Conservation (phyloP, 2,888 invertebrate genomes). For the Venusia cambrica region DNA sequence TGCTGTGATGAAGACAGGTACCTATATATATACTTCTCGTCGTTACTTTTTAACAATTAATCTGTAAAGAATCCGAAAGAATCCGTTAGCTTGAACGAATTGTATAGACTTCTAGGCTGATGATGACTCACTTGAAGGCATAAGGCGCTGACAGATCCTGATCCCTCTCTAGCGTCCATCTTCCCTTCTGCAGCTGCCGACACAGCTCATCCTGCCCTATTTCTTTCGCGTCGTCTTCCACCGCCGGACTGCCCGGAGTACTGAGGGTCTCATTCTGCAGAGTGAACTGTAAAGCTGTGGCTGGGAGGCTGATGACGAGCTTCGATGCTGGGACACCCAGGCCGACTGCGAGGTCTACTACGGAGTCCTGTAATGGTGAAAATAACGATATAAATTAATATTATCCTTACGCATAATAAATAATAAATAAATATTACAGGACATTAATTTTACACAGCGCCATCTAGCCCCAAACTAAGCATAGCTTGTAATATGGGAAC, state of each 20-base stretch:
- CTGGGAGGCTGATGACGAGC: conserved; percentile 86
- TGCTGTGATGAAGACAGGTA: too few relatives aligned
- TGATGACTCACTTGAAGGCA: conserved; percentile 81
- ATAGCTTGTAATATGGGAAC: too few relatives aligned
- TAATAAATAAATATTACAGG: too few relatives aligned
- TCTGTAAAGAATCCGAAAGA: too few relatives aligned
- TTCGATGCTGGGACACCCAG: conserved; percentile 86
- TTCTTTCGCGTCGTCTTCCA: conserved; percentile 76
- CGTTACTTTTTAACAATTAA: too few relatives aligned
- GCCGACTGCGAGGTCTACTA: conserved; percentile 86
- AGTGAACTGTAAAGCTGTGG: conserved; percentile 84
- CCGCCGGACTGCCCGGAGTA: conserved; percentile 85
- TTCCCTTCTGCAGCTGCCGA: conserved; percentile 76
- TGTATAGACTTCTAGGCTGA: too few relatives aligned
- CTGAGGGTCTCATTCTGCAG: conserved; percentile 83
- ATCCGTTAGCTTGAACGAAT: too few relatives aligned
- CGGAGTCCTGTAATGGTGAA: conserved; percentile 82
- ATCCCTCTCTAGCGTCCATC: conserved; percentile 88
- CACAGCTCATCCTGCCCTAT: conserved; percentile 83
- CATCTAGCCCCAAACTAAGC: too few relatives aligned
- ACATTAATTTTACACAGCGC: too few relatives aligned
- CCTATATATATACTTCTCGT: too few relatives aligned
- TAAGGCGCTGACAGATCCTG: conserved; percentile 90
- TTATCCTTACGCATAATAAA: too few relatives aligned
- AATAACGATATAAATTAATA: too few relatives aligned